A percentile compares a stretch with the other conserved stretches of the same genome.
phyloP scores from a whole-genome alignment of 2,888 invertebrate genomes.

The Camptogramma bilineatum region DNA sequence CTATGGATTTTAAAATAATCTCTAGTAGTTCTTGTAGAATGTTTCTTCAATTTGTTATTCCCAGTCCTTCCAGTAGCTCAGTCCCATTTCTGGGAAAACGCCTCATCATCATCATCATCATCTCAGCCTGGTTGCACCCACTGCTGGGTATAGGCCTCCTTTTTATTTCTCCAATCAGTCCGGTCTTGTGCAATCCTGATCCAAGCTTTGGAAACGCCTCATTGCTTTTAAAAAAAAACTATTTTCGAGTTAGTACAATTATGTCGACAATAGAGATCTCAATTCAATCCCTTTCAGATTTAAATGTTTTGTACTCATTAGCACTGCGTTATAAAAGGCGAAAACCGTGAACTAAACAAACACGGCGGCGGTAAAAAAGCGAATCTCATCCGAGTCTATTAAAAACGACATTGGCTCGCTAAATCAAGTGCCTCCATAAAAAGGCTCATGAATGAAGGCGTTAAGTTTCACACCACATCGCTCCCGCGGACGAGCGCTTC shows the following conservation, averaged over 20 bases:
- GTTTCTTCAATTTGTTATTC: too few relatives aligned
- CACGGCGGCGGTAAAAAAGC: slow-evolving; percentile 59
- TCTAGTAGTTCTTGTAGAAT: too few relatives aligned
- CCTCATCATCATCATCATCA: too few relatives aligned
- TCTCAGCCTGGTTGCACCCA: too few relatives aligned
- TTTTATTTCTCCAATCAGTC: too few relatives aligned
- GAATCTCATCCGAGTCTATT: slow-evolving; percentile 67
- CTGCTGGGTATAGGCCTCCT: too few relatives aligned
- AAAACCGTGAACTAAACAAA: slow-evolving; percentile 55
- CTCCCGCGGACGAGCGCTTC: slow-evolving; percentile 69
- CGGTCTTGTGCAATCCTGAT: too few relatives aligned
- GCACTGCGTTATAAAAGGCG: slow-evolving; percentile 46
- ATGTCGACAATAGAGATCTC: slow-evolving; percentile 9
- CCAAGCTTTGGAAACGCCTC: too few relatives aligned
- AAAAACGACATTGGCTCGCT: slow-evolving; percentile 77
- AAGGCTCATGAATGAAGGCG: slow-evolving; percentile 79
- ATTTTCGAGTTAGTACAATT: background rate
- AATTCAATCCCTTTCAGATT: slow-evolving; percentile 24
- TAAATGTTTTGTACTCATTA: slow-evolving; percentile 36
- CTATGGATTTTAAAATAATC: background rate
- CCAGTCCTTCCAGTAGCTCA: too few relatives aligned
- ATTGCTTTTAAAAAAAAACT: background rate
- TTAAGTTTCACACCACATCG: slow-evolving; percentile 82
- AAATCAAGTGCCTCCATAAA: slow-evolving; percentile 81
- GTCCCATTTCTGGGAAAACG: too few relatives aligned